Conservation (phyloP, 2,888 invertebrate genomes). For the Aphidoletes aphidimyza region DNA sequence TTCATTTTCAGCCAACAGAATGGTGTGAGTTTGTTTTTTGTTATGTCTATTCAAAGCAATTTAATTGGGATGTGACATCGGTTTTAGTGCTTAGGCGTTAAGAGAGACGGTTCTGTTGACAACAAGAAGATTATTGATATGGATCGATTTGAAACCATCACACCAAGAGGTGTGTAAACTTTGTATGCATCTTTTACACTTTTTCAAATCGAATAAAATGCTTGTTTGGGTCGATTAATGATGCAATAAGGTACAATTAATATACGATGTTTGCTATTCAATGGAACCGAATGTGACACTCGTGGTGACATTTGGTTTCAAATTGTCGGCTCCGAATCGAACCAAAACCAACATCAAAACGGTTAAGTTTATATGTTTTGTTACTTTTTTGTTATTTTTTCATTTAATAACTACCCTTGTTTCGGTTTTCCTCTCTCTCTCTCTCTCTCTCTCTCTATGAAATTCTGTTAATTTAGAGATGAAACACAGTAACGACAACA, state of each 20-base stretch:
- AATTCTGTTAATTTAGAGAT: slow-evolving; percentile 1
- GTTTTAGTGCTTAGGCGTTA: too few relatives aligned
- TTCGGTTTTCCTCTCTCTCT: slow-evolving; percentile 11
- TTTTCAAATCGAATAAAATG: not conserved
- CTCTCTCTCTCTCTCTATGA: too few relatives aligned
- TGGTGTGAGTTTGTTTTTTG: not conserved
- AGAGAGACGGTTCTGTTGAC: too few relatives aligned
- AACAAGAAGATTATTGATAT: too few relatives aligned
- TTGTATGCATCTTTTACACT: not conserved
- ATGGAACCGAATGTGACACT: slow-evolving; percentile 5
- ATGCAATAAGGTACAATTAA: slow-evolving; percentile 40
- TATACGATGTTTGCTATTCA: not conserved
- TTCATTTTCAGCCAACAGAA: not conserved
- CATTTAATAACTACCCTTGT: slow-evolving; percentile 48
- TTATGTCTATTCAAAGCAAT: too few relatives aligned
- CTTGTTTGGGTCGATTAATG: slow-evolving; percentile 7
- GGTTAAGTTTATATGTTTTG: slow-evolving; percentile 24
- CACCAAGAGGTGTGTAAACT: not conserved
- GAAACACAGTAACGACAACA: not conserved
- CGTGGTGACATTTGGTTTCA: not conserved
- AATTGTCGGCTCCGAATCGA: not conserved
- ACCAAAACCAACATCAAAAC: not conserved
- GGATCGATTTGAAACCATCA: too few relatives aligned
- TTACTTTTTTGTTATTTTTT: slow-evolving; percentile 51
- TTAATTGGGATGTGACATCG: too few relatives aligned